Evolutionary conservation across 1,140 invertebrate species (phyloP).

Genomic region (Psilanteris sp.): DNA sequence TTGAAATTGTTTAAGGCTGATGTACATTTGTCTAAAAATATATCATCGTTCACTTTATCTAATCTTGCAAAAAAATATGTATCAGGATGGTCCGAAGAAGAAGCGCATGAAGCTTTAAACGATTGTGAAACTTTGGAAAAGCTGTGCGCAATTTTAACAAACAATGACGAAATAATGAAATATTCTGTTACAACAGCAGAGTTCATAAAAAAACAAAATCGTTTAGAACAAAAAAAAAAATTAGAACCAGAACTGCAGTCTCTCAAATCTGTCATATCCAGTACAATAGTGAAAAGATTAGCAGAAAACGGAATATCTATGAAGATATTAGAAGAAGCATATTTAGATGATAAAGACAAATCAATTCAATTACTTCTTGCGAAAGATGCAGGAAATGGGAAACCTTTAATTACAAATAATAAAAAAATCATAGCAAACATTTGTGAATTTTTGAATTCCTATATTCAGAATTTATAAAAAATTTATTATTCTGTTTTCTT

Average conservation of each 20-base stretch:
- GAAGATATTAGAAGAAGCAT: too few relatives aligned
- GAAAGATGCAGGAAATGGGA: too few relatives aligned
- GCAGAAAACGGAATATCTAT: too few relatives aligned
- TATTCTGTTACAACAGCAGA: not conserved
- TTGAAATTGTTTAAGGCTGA: not conserved
- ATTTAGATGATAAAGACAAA: too few relatives aligned
- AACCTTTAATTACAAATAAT: too few relatives aligned
- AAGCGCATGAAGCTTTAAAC: not conserved
- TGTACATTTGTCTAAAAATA: not conserved
- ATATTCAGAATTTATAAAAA: too few relatives aligned
- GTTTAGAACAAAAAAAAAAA: too few relatives aligned
- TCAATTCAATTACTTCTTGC: too few relatives aligned
- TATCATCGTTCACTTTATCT: not conserved
- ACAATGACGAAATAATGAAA: not conserved
- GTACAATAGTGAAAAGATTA: too few relatives aligned
- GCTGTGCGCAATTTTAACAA: not conserved
- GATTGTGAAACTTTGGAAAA: slow-evolving; percentile 1
- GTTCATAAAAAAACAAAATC: not conserved
- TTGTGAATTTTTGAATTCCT: too few relatives aligned
- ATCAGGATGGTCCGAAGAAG: not conserved
- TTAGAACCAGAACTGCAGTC: not conserved
- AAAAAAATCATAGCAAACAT: too few relatives aligned
- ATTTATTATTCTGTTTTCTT: too few relatives aligned
- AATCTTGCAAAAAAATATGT: not conserved
- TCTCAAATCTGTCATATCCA: not conserved